Evolutionary conservation across 1,140 invertebrate species (phyloP), one percentile per base, ranked within the genome.

Genomic region (Trigoniulus corallinus): DNA sequence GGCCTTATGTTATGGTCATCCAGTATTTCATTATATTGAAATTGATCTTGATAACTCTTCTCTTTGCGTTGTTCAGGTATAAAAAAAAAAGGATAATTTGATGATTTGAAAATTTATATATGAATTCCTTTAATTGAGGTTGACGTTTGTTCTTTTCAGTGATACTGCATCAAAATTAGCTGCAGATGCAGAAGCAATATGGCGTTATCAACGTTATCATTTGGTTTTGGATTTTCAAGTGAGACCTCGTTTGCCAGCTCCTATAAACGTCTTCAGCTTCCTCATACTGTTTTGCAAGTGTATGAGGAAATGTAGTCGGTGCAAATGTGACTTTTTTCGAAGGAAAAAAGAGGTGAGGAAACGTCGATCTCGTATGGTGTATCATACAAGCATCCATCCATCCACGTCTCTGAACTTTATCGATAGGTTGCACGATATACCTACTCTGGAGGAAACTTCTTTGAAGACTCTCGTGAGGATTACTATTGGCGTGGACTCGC

Each of bases 141-240:
- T 34, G 21, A 44, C 12, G 25, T 12, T 50, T 34, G n/a, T 54
- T 3, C 27, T 47, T 51, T 59, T 53, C 52, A 68, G 68, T 40
- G 54, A 59, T 13, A 70, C 68, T 10, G 67, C 62, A 21, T 56
- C 57, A 2, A 61, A 62, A 43, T 58, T 68, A 3, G 58, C 62
- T 34, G 57, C 58, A 3, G 61, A 67, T 47, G 64, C 68, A 2
- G 61, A 65, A 48, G 59, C 61, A 20, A 66, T 68, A 25, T 71
- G 69, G 69, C 69, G 69, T 54, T 71, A 62, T 53, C 68, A 71
- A 52, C 59, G 69, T 43, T 71, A 71, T 41, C 60, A 61, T n/a
- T 54, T 71, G 22, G 64, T 71, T 13, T 56, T 66, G n/a, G 68
- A 71, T 54, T 71, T 71, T 56, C 64, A 66, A n/a, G 63, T 64